A percentile compares a stretch with the other conserved stretches of the same genome.
These are phyloP conservation scores for Canis aureus DNA, from an alignment of 2,113 vertebrate species.

Conservation along the genomic window DNA sequence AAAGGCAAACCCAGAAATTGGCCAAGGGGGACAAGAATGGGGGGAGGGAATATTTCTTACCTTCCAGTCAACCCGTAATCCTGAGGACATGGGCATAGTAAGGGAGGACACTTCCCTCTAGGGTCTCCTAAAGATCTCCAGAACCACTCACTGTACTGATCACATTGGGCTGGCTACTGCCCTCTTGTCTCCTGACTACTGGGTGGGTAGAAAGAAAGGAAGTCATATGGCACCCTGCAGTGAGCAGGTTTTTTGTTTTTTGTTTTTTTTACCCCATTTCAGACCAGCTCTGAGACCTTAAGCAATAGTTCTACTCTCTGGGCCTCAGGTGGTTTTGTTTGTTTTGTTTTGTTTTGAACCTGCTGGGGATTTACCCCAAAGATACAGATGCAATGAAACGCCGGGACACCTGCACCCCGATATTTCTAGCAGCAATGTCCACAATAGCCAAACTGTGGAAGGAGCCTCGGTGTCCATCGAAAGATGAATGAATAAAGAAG, in stretches of 20 bases:
- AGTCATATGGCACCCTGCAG: neutral
- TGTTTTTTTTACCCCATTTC: neutral
- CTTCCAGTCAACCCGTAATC: neutral
- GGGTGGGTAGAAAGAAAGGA: neutral
- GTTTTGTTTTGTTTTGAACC: neutral
- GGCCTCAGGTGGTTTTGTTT: slow-evolving; percentile 24
- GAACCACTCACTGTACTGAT: neutral
- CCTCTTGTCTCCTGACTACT: neutral
- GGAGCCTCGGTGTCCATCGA: no score
- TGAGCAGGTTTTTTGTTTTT: neutral
- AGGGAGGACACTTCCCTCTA: neutral
- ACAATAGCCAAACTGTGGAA: no score
- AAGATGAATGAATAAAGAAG: no score
- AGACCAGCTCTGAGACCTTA: neutral
- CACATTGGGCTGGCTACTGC: neutral
- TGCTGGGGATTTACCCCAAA: no score
- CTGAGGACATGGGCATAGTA: neutral
- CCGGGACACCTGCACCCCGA: no score
- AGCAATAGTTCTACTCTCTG: neutral
- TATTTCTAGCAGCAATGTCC: no score
- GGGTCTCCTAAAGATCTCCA: neutral
- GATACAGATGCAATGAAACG: no score
- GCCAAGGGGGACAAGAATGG: neutral
- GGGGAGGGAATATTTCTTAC: neutral
- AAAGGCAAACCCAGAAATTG: neutral